phyloP scores from a whole-genome alignment of 2,888 invertebrate genomes.

The Sialis lutaria region DNA sequence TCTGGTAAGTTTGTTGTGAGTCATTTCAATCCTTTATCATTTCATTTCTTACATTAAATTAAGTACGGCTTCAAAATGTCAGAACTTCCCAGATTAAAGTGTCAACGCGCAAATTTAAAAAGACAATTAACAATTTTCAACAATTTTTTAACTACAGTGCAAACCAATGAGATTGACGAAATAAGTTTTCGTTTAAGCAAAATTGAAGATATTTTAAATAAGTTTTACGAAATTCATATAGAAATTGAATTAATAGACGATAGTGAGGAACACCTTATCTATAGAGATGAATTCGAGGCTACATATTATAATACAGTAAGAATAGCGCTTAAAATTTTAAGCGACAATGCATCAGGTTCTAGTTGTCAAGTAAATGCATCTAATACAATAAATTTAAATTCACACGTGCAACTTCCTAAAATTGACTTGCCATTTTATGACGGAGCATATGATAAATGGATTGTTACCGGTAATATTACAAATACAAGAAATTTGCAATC shows the following conservation, averaged over 20 bases:
- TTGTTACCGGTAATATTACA: constrained; percentile 1
- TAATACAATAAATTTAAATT: too few species aligned
- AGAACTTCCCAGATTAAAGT: too few species aligned
- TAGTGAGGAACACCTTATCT: not conserved
- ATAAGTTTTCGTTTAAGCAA: not conserved
- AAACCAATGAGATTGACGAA: not conserved
- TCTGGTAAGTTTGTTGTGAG: not conserved
- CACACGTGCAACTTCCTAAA: too few species aligned
- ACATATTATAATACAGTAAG: too few species aligned
- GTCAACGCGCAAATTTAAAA: too few species aligned
- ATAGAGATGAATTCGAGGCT: too few species aligned
- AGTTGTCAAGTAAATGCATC: too few species aligned
- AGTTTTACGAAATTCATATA: not conserved
- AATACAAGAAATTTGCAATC: not conserved
- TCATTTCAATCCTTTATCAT: not conserved
- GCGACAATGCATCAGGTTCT: not conserved
- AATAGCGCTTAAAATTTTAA: not conserved
- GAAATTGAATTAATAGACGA: not conserved
- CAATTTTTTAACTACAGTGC: too few species aligned
- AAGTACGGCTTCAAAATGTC: too few species aligned
- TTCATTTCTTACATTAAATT: not conserved
- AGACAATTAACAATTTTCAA: too few species aligned
- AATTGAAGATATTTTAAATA: not conserved
- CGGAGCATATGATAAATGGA: constrained; percentile 1
- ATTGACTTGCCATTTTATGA: too few species aligned